A percentile compares a stretch with the other conserved stretches of the same genome.
These are phyloP conservation scores for Genyomyrus donnyi DNA, from an alignment of 2,113 vertebrate genomes.

Conservation along the genomic window DNA sequence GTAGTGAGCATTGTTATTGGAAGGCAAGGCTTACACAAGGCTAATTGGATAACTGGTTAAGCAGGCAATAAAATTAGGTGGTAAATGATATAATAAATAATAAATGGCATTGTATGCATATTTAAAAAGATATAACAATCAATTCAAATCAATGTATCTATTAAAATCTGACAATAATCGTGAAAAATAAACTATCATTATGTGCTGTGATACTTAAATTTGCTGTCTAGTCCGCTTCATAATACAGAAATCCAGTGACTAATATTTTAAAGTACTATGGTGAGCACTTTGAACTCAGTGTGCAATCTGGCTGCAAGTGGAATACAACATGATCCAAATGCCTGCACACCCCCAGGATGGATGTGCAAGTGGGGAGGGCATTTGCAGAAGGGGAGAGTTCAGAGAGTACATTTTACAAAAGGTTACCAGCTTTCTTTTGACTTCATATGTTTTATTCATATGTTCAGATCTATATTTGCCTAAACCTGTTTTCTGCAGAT, in stretches of 20 bases:
- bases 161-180: background rate
- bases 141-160: background rate
- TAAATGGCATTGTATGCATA: background rate
- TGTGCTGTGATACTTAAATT: background rate
- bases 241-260: background rate
- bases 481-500: constrained; percentile 5
- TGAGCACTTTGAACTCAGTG: constrained; percentile 8
- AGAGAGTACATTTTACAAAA: constrained; percentile 11
- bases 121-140: background rate
- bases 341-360: background rate
- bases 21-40: background rate
- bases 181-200: background rate
- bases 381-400: background rate
- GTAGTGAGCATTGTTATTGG: background rate
- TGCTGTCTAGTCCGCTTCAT: background rate
- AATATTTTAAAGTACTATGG: background rate
- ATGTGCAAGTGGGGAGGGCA: background rate
- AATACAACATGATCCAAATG: background rate
- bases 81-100: background rate
- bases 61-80: background rate
- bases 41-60: background rate
- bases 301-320: background rate
- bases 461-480: constrained; percentile 7
- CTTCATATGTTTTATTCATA: constrained; percentile 21
- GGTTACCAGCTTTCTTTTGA: constrained; percentile 14